Conservation (phyloP, 1,140 invertebrate genomes). For the Zaprionus vittiger region DNA sequence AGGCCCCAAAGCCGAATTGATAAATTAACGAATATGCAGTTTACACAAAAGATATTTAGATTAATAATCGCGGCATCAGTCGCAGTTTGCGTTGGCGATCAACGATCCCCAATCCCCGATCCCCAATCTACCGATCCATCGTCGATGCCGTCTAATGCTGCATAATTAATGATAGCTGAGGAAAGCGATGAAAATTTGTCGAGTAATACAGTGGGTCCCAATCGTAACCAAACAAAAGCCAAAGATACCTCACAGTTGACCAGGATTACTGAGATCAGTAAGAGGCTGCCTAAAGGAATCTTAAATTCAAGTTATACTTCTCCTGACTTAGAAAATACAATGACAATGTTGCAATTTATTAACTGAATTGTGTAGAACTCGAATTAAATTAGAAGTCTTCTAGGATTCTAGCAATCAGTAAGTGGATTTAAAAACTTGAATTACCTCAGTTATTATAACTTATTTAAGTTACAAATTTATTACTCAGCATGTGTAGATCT, state of each 20-base stretch:
- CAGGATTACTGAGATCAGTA: neutral
- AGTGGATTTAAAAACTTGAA: too few relatives aligned
- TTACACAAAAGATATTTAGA: conserved; percentile 78
- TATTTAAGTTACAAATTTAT: neutral
- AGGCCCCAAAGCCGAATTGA: conserved; percentile 51
- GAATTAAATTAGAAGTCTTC: too few relatives aligned
- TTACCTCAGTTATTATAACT: too few relatives aligned
- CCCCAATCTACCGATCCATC: neutral
- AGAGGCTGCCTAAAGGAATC: neutral
- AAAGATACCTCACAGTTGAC: neutral
- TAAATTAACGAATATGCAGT: conserved; percentile 77
- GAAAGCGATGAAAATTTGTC: conserved; percentile 60
- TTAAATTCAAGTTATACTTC: neutral
- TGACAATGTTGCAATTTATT: too few relatives aligned
- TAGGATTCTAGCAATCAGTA: too few relatives aligned
- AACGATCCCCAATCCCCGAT: conserved; percentile 6
- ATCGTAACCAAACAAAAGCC: neutral
- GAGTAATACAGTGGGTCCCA: conserved; percentile 54
- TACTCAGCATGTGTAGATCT: conserved; percentile 21
- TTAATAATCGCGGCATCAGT: conserved; percentile 62
- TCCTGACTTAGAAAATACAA: neutral
- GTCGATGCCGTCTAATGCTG: conserved; percentile 54
- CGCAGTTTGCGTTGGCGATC: conserved; percentile 64
- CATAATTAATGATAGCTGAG: conserved; percentile 68
- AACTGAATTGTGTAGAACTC: too few relatives aligned